A percentile compares a stretch with the other conserved stretches of the same genome.
Conservation (phyloP, 2,797 vertebrate genomes). For the Miopithecus talapoin region DNA sequence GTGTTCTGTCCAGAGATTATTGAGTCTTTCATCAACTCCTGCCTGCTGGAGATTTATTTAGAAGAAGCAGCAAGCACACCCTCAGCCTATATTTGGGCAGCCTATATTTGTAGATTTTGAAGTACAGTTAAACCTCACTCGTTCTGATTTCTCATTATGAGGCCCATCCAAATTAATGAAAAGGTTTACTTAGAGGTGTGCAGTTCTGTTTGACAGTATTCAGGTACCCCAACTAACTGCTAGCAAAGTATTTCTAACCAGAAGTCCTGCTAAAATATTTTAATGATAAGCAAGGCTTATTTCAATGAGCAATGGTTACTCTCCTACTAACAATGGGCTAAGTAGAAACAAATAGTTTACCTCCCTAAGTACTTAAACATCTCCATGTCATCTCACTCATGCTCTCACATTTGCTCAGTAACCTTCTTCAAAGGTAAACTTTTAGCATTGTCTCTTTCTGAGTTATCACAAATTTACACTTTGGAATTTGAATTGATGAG, state of each 20-base stretch:
- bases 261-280: constrained; percentile 33
- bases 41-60: constrained; percentile 43
- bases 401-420: constrained; percentile 36
- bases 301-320: not conserved
- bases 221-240: constrained; percentile 1
- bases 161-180: not conserved
- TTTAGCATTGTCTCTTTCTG: not conserved
- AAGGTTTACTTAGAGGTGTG: not conserved
- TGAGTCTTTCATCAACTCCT: not conserved
- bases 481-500: constrained; percentile 60
- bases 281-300: not conserved
- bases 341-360: not conserved
- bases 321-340: constrained; percentile 30
- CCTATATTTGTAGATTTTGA: constrained; percentile 15
- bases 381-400: constrained; percentile 19
- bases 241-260: constrained; percentile 42
- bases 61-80: constrained; percentile 26
- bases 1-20: not conserved
- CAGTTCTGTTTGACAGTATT: constrained; percentile 9
- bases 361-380: not conserved
- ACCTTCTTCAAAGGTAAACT: constrained; percentile 13
- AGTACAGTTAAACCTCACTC: constrained; percentile 66
- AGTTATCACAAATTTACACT: not conserved
- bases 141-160: constrained; percentile 48
- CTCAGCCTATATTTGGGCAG: not conserved